Percentiles rank a stretch among this genome's conserved stretches.
phyloP scores from a whole-genome alignment of 1,140 invertebrate genomes.

The Holcopasites calliopsidis region DNA sequence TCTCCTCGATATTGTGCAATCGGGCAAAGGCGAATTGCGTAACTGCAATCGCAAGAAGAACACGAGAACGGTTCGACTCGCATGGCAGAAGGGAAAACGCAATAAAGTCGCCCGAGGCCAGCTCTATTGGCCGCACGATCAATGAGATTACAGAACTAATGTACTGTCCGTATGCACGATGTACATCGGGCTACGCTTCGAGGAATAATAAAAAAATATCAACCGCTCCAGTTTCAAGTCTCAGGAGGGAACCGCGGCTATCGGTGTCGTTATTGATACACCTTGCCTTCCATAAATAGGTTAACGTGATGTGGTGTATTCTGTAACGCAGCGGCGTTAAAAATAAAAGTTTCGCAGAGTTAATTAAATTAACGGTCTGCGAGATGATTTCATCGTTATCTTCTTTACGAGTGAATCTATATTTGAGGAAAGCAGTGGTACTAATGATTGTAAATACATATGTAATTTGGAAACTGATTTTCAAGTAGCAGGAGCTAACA shows the following conservation, averaged over 20 bases:
- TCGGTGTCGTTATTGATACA: background rate
- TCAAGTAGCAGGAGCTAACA: background rate
- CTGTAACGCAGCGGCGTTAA: background rate
- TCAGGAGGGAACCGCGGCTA: constrained; percentile 10
- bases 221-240: constrained; percentile 17
- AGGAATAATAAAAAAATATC: background rate
- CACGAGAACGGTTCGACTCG: background rate
- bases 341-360: background rate
- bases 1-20: background rate
- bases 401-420: background rate
- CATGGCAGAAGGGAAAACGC: constrained; percentile 17
- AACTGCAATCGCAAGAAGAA: constrained; percentile 37
- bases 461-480: background rate
- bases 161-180: background rate
- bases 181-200: background rate
- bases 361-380: no score
- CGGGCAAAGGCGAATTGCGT: constrained; percentile 16
- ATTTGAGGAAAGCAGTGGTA: no score
- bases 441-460: no score
- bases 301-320: constrained; percentile 16
- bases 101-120: constrained; percentile 34
- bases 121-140: constrained; percentile 25
- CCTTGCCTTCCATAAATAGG: constrained; percentile 5
- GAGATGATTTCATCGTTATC: background rate
- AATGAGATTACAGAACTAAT: constrained; percentile 41